Evolutionary conservation across 1,140 invertebrate species (phyloP), one percentile per base, ranked within the genome.

Genomic region (Drepana arcuata): DNA sequence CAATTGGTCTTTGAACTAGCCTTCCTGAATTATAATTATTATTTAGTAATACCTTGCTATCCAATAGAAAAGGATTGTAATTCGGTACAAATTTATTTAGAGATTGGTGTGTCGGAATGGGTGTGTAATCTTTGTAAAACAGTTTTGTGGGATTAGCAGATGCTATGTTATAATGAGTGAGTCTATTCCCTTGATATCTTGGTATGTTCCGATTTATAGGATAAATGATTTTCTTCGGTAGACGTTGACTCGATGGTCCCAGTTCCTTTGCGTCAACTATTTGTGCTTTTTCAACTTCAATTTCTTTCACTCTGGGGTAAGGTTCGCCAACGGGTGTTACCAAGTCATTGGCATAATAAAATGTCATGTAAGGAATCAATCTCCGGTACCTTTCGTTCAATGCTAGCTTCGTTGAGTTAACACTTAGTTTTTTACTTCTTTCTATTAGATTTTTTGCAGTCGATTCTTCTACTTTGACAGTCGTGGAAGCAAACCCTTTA

Each of bases 301-400:
- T 44, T 32, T 67, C 64, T 30, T 65, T 73, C 14, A 53, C 33
- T 14, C 45, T 49, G 33, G n/a, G n/a, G n/a, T n/a, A n/a, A n/a
- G n/a, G n/a, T n/a, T 77, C 68, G 10, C 58, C 61, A 9, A 62
- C 61, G 18, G 78, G 61, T 9, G 52, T 32, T 5, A 62, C 85
- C 57, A 87, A 85, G 50, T 88, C 86, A 38, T 89, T 89, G 1
- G 89, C 86, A 11, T 91, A 83, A 62, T 93, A 93, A 66, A 90
- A 93, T 16, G 90, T 92, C 87, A 92, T 91, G 60, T 93, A 93
- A 1, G 92, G 92, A 57, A 94, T 91, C 24, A 93, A 63, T 31
- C 92, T 85, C 47, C 92, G 86, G 55, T 90, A 90, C 24, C 92
- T 84, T 72, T 91, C 88, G 40, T 86, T 88, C 13, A 83, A 68